phyloP scores from a whole-genome alignment of 2,113 vertebrate species.

The Accipiter virgatus region DNA sequence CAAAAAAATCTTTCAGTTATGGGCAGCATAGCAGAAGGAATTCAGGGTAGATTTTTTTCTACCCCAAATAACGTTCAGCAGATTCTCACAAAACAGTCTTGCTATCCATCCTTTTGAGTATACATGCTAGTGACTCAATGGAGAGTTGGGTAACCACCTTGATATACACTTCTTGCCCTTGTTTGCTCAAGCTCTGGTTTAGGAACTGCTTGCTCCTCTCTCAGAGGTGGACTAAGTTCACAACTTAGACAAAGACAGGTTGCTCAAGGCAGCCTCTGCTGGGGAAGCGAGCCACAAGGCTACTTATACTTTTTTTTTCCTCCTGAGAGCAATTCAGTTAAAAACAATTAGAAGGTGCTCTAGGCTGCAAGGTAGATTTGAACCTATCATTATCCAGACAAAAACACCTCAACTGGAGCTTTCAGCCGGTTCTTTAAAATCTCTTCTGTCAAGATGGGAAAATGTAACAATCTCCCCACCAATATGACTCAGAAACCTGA shows the following conservation, averaged over 20 bases:
- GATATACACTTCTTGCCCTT: neutral
- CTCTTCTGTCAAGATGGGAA: neutral
- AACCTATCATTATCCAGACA: neutral
- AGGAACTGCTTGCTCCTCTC: neutral
- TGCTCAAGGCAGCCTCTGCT: neutral
- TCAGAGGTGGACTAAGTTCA: neutral
- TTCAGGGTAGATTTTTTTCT: fast-evolving
- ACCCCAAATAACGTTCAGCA: neutral
- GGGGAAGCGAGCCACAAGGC: neutral
- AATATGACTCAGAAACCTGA: neutral
- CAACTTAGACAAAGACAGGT: neutral
- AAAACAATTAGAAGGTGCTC: neutral
- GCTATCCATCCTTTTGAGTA: neutral
- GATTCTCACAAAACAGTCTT: neutral
- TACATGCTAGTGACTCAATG: neutral
- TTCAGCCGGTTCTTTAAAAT: neutral
- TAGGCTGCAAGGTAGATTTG: neutral
- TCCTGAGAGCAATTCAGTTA: neutral
- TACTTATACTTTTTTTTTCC: neutral
- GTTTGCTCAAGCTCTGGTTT: neutral
- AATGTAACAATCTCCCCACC: neutral
- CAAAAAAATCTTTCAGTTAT: neutral
- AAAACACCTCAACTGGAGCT: neutral
- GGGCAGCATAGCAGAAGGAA: neutral
- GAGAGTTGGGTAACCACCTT: neutral